Conservation (phyloP, 2,888 invertebrate species). For the Drosophila eohydei region DNA sequence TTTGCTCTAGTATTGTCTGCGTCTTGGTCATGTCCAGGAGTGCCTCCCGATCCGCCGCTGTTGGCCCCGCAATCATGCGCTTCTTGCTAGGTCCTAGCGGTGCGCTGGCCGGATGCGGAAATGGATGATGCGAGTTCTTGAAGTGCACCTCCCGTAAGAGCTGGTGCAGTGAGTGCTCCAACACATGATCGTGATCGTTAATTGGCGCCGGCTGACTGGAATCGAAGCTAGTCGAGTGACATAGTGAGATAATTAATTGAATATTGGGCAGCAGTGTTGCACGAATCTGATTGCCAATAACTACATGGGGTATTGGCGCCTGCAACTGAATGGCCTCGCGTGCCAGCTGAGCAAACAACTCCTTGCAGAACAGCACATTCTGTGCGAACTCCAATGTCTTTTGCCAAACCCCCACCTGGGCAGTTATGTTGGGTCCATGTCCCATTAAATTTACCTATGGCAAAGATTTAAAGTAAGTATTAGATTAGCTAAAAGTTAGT, state of each 20-base stretch:
- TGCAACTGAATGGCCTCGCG: conserved; percentile 97
- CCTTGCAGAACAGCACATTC: conserved; percentile 98
- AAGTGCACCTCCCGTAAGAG: conserved; percentile 96
- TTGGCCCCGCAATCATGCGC: conserved; percentile 95
- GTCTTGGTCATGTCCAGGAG: conserved; percentile 95
- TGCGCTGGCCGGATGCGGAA: conserved; percentile 97
- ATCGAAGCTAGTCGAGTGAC: conserved; percentile 91
- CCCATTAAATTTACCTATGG: conserved; percentile 89
- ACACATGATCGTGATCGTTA: conserved; percentile 96
- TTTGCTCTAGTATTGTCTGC: conserved; percentile 97
- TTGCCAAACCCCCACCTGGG: conserved; percentile 92
- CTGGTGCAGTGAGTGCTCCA: conserved; percentile 98
- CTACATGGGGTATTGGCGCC: conserved; percentile 97
- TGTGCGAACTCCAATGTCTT: conserved; percentile 98
- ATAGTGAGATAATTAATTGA: conserved; percentile 95
- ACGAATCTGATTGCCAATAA: conserved; percentile 98
- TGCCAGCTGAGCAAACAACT: conserved; percentile 96
- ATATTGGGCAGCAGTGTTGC: conserved; percentile 97
- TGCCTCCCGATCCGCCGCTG: conserved; percentile 94
- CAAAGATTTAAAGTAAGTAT: neutral
- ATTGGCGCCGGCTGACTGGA: conserved; percentile 85
- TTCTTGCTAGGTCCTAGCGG: conserved; percentile 97
- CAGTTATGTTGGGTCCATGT: conserved; percentile 89
- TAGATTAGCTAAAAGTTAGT: neutral
- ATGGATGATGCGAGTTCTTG: conserved; percentile 95